Evolutionary conservation across 2,797 vertebrate genomes (phyloP).

Genomic region (Zalophus californianus): DNA sequence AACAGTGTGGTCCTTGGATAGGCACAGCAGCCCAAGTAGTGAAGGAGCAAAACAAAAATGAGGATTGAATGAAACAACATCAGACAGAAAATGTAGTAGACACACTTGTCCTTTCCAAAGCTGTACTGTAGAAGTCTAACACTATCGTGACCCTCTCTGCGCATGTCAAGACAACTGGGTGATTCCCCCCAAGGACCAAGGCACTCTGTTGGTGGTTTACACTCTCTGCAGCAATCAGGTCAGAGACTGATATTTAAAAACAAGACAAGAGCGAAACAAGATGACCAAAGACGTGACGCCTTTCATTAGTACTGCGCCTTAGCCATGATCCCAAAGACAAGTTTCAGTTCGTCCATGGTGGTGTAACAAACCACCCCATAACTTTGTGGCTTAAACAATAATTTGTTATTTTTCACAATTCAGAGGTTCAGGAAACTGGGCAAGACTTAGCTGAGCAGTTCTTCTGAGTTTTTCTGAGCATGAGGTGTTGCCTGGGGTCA

Average conservation of each 20-base stretch:
- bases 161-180: neutral
- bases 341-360: neutral
- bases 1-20: neutral
- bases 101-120: neutral
- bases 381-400: neutral
- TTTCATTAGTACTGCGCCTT: neutral
- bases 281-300: neutral
- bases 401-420: neutral
- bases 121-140: neutral
- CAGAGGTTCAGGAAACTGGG: neutral
- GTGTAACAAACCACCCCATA: neutral
- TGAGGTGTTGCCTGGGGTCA: neutral
- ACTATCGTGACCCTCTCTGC: neutral
- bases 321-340: neutral
- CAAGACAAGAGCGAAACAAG: neutral
- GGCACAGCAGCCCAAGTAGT: neutral
- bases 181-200: neutral
- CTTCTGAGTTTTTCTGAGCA: neutral
- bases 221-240: neutral
- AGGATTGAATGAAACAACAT: neutral
- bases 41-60: neutral
- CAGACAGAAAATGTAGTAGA: neutral
- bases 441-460: neutral
- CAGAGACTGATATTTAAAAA: neutral
- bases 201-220: neutral